Percentiles rank a stretch among this genome's conserved stretches.
Conservation (phyloP, 1,140 invertebrate genomes). For the Aleiodes sp. region DNA sequence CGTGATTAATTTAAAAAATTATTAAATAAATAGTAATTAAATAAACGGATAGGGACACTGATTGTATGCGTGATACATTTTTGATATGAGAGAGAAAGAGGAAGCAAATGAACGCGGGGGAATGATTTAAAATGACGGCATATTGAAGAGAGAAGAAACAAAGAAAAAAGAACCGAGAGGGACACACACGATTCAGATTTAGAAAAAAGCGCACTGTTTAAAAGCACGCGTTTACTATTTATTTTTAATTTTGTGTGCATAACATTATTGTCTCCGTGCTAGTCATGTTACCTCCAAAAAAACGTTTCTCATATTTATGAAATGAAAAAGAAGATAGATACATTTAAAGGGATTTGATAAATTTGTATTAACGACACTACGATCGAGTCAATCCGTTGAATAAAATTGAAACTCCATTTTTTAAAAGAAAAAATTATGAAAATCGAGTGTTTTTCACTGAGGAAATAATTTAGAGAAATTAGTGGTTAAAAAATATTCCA, state of each 20-base stretch:
- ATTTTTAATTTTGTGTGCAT: slow-evolving; percentile 1
- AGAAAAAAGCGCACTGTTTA: slow-evolving; percentile 24
- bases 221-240: background rate
- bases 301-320: slow-evolving; percentile 18
- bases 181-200: background rate
- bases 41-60: too few species aligned
- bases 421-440: background rate
- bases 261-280: slow-evolving; percentile 21
- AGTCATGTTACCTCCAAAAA: slow-evolving; percentile 24
- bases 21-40: too few species aligned
- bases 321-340: slow-evolving; percentile 6
- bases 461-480: background rate
- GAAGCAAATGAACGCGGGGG: slow-evolving; percentile 1
- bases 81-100: background rate
- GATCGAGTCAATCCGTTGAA: slow-evolving; percentile 32
- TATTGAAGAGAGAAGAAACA: slow-evolving; percentile 8
- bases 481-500: too few species aligned
- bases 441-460: background rate
- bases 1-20: too few species aligned
- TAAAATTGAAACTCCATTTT: background rate
- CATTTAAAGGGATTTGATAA: slow-evolving; percentile 15
- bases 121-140: slow-evolving; percentile 15
- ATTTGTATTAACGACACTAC: background rate
- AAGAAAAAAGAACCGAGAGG: slow-evolving; percentile 2
- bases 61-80: too few species aligned